Evolutionary conservation across 2,888 invertebrate genomes (phyloP).

Genomic region (Listrodromus nycthemerus): DNA sequence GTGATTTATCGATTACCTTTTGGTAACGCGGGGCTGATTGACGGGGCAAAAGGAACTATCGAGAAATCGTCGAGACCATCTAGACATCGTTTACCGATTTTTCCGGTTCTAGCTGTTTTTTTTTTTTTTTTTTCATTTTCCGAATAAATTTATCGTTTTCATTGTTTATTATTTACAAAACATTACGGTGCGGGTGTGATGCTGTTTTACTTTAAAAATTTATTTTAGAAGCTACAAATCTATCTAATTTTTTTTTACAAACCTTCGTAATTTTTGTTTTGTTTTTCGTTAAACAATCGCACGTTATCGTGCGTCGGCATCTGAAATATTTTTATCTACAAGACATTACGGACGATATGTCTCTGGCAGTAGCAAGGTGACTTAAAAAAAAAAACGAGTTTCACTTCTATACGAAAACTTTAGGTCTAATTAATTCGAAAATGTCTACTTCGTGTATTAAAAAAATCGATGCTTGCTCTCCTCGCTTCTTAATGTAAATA

Average conservation of each 20-base stretch:
- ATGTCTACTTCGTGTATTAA: constrained; percentile 15
- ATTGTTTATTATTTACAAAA: not conserved
- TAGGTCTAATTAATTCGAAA: constrained; percentile 18
- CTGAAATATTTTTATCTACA: constrained; percentile 33
- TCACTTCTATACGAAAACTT: constrained; percentile 40
- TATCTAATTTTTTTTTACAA: constrained; percentile 46
- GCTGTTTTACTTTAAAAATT: not conserved
- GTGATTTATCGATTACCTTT: constrained; percentile 4
- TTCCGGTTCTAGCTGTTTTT: not conserved
- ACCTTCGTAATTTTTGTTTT: constrained; percentile 24
- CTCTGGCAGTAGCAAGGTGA: not conserved
- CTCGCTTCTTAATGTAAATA: not conserved
- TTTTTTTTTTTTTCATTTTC: not conserved
- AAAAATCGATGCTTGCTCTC: constrained; percentile 8
- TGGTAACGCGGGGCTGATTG: not conserved
- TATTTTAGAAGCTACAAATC: constrained; percentile 14
- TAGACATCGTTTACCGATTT: not conserved
- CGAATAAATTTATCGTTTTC: not conserved
- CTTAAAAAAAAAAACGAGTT: not conserved
- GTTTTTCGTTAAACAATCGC: constrained; percentile 1
- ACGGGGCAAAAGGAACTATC: not conserved
- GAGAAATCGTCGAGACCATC: not conserved
- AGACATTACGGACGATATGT: constrained; percentile 8
- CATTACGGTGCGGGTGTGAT: not conserved
- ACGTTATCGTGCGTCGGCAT: constrained; percentile 24